Conservation (phyloP, 2,797 vertebrate genomes). For the Neosilurus mollespiculum region DNA sequence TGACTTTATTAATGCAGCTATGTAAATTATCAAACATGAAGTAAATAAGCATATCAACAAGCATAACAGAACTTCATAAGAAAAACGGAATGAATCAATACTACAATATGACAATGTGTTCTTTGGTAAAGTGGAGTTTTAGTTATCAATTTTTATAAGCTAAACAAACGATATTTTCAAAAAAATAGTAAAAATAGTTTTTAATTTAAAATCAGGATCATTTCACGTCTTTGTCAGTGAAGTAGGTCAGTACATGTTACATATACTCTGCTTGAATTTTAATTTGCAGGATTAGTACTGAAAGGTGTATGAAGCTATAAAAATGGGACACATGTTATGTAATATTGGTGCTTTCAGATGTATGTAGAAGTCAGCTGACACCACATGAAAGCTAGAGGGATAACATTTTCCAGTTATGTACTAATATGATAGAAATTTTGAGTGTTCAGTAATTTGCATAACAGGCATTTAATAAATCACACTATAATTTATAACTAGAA, state of each 20-base stretch:
- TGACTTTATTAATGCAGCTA: neutral
- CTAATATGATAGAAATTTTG: neutral
- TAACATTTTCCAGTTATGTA: neutral
- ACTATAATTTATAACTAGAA: neutral
- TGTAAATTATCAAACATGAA: neutral
- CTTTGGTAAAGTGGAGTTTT: neutral
- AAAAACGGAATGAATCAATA: neutral
- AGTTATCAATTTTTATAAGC: neutral
- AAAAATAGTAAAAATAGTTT: neutral
- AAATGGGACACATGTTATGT: neutral
- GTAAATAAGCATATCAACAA: no score
- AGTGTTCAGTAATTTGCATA: neutral
- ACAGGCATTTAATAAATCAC: neutral
- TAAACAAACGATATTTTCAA: neutral
- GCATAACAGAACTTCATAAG: no score
- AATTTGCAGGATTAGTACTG: neutral
- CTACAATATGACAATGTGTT: neutral
- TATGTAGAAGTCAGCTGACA: neutral
- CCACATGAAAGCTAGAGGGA: neutral
- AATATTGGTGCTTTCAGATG: neutral
- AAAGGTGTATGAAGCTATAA: neutral
- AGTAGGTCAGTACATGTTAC: neutral
- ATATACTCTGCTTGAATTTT: neutral
- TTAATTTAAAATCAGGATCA: neutral
- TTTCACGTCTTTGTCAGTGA: neutral